Evolutionary conservation across 2,888 invertebrate genomes (phyloP), one percentile per base, ranked within the genome.

Genomic region (Polydrusus pterygomalis): DNA sequence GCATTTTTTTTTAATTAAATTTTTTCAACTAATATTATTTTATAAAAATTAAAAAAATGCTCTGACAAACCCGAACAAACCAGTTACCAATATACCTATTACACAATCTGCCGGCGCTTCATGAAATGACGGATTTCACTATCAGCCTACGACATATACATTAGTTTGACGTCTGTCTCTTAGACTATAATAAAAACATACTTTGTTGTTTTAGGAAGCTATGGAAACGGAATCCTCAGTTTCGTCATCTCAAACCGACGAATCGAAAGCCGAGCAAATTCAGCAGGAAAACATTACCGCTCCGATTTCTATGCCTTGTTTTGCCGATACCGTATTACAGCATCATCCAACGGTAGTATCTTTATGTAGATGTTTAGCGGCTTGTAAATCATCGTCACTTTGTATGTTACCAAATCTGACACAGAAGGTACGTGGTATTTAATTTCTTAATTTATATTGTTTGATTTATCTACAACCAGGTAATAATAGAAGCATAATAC

Each of bases 271-370:
- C 0, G 92, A 92, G 81, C 91, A 92, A 83, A 86, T 86, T 34
- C 89, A 90, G 40, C 89, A 89, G 77, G 72, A 79, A 13, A 77
- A 70, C 82, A 79, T 78, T 80, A 71, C 83, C 84, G 65, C 73
- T 1, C 70, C 78, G 64, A 80, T 82, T 0, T 77, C 80, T 69
- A 89, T 91, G 68, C 93, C 93, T 9, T 94, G 93, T 85, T 91
- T 95, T 68, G 94, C 95, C 0, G 95, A 95, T 85, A 92, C 92
- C 75, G 92, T 94, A 90, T 87, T 85, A 79, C 93, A 94, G 84
- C 92, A 95, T 82, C 92, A 93, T 74, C 91, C 92, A 0, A 95
- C 95, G 17, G 96, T 97, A 93, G 93, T 94, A 85, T 91, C 94
- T 79, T 90, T 97, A 83, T 92, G 96, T 85, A 93, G 93, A 79